phyloP scores from a whole-genome alignment of 1,140 invertebrate genomes.

The Polypedilum pembai region DNA sequence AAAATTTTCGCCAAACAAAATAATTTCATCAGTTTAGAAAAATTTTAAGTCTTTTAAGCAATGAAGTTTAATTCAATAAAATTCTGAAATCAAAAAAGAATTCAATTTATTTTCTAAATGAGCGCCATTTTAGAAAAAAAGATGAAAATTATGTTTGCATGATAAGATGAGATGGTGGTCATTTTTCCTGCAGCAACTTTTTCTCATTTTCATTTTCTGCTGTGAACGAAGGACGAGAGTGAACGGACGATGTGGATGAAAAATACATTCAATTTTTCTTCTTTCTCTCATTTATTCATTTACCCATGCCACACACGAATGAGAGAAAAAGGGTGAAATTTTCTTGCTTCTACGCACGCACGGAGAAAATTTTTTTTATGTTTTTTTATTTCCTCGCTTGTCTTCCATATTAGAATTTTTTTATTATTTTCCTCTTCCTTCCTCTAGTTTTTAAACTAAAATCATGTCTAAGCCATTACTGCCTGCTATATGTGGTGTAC shows the following conservation, averaged over 20 bases:
- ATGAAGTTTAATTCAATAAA: too few relatives aligned
- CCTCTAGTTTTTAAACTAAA: background rate
- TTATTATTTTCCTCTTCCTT: background rate
- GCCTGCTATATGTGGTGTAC: background rate
- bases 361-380: background rate
- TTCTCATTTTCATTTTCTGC: background rate
- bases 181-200: constrained; percentile 12
- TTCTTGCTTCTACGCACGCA: constrained; percentile 17
- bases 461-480: background rate
- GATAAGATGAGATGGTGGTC: constrained; percentile 16
- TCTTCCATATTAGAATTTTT: background rate
- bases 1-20: too few relatives aligned
- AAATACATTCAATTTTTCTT: constrained; percentile 2
- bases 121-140: constrained; percentile 11
- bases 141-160: constrained; percentile 7
- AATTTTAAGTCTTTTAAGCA: too few relatives aligned
- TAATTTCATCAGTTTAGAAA: too few relatives aligned
- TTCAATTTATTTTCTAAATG: too few relatives aligned
- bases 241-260: background rate
- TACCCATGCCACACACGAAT: background rate
- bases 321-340: background rate
- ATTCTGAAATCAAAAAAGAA: too few relatives aligned
- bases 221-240: background rate
- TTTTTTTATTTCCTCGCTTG: background rate
- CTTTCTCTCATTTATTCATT: background rate